Evolutionary conservation across 2,797 vertebrate genomes (phyloP).

Genomic region (Amphiprion clarkii): DNA sequence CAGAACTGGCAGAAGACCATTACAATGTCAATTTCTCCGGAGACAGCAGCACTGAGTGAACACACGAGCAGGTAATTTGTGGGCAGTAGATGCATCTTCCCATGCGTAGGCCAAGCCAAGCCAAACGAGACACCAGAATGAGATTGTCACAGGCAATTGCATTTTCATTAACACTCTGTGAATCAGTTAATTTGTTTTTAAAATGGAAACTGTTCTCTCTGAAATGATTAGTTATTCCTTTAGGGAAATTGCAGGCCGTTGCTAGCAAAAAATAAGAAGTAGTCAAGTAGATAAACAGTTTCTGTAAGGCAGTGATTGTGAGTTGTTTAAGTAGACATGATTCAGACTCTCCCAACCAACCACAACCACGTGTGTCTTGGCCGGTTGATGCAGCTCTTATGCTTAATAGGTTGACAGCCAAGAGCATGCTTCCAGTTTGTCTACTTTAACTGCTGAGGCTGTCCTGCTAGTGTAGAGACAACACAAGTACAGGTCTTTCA

Average conservation of each 20-base stretch:
- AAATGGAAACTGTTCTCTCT: constrained; percentile 31
- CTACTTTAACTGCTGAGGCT: not conserved
- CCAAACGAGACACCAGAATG: constrained; percentile 32
- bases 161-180: constrained; percentile 53
- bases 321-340: constrained; percentile 5
- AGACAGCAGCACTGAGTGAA: constrained; percentile 11
- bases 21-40: constrained; percentile 35
- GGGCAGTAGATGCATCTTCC: constrained; percentile 29
- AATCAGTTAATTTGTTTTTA: constrained; percentile 49
- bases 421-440: not conserved
- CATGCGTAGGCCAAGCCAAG: not conserved
- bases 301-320: constrained; percentile 1
- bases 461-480: constrained; percentile 1
- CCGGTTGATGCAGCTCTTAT: constrained; percentile 3
- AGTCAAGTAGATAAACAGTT: constrained; percentile 12
- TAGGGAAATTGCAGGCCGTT: constrained; percentile 12
- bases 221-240: constrained; percentile 34
- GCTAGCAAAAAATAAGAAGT: constrained; percentile 3
- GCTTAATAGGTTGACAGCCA: not conserved
- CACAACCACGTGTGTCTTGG: constrained; percentile 1
- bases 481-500: not conserved
- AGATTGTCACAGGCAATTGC: constrained; percentile 54
- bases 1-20: constrained; percentile 23
- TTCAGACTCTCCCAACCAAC: constrained; percentile 11
- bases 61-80: constrained; percentile 37